A percentile compares a stretch with the other conserved stretches of the same genome.
Evolutionary conservation across 1,140 invertebrate genomes (phyloP).

Genomic region (Zaprionus vittiger): DNA sequence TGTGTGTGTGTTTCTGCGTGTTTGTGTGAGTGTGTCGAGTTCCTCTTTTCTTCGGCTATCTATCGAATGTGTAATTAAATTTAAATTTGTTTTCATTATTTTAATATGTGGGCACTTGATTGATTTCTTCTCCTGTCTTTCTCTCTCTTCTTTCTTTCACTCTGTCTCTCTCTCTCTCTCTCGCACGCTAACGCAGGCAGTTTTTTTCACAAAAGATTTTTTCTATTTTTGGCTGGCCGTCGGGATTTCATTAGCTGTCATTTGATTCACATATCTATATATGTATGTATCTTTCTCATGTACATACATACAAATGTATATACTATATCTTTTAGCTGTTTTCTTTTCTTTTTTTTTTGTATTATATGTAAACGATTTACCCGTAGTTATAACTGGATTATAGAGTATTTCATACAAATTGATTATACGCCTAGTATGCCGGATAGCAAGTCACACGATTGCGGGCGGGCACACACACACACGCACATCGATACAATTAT

Average conservation of each 20-base stretch:
- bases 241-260: conserved; percentile 34
- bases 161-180: conserved; percentile 10
- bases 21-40: not conserved
- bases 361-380: conserved; percentile 53
- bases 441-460: conserved; percentile 69
- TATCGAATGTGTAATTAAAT: conserved; percentile 29
- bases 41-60: conserved; percentile 24
- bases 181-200: conserved; percentile 11
- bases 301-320: conserved; percentile 9
- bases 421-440: conserved; percentile 41
- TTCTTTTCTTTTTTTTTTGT: conserved; percentile 24
- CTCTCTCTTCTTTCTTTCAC: conserved; percentile 18
- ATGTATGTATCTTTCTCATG: not conserved
- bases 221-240: conserved; percentile 42
- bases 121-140: conserved; percentile 39
- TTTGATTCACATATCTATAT: conserved; percentile 22
- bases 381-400: conserved; percentile 70
- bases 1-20: not conserved
- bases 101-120: conserved; percentile 65
- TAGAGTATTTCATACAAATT: conserved; percentile 56
- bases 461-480: not conserved
- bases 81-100: conserved; percentile 32
- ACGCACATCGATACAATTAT: not conserved
- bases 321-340: conserved; percentile 45
- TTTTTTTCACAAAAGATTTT: conserved; percentile 34